Conservation (phyloP, 35 echinoderm and acorn worm genomes). For the Acanthaster planci region DNA sequence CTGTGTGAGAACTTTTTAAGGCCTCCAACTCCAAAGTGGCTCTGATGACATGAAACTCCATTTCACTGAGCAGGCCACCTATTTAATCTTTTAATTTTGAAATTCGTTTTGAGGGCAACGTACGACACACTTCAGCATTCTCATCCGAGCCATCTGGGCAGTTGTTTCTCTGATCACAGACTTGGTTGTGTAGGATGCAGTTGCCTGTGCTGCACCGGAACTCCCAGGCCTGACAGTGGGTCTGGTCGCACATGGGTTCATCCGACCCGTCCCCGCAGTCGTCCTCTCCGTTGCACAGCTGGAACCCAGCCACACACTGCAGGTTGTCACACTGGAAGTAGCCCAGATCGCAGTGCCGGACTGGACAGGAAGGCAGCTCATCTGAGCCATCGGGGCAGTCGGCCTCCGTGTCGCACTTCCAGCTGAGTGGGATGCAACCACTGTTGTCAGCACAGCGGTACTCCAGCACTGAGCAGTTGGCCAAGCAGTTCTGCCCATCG, state of each 20-base stretch:
- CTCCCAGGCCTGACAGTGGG: conserved; percentile 68
- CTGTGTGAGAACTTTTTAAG: too few relatives aligned
- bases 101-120: neutral
- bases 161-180: conserved; percentile 48
- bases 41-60: too few relatives aligned
- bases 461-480: conserved; percentile 6
- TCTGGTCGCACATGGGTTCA: conserved; percentile 62
- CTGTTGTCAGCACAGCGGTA: neutral
- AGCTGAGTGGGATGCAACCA: conserved; percentile 37
- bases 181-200: conserved; percentile 47
- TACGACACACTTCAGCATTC: conserved; percentile 45
- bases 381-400: conserved; percentile 76
- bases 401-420: conserved; percentile 37
- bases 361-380: conserved; percentile 45
- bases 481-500: conserved; percentile 8
- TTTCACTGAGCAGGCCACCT: too few relatives aligned
- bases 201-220: conserved; percentile 65
- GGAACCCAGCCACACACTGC: conserved; percentile 49
- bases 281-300: conserved; percentile 60
- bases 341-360: conserved; percentile 17
- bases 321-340: conserved; percentile 52
- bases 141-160: conserved; percentile 81
- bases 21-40: too few relatives aligned
- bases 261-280: conserved; percentile 77
- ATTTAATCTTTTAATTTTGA: too few relatives aligned